Percentiles rank a stretch among this genome's conserved stretches.
Conservation (phyloP, 2,113 vertebrate genomes). For the Apodemus speciosus region DNA sequence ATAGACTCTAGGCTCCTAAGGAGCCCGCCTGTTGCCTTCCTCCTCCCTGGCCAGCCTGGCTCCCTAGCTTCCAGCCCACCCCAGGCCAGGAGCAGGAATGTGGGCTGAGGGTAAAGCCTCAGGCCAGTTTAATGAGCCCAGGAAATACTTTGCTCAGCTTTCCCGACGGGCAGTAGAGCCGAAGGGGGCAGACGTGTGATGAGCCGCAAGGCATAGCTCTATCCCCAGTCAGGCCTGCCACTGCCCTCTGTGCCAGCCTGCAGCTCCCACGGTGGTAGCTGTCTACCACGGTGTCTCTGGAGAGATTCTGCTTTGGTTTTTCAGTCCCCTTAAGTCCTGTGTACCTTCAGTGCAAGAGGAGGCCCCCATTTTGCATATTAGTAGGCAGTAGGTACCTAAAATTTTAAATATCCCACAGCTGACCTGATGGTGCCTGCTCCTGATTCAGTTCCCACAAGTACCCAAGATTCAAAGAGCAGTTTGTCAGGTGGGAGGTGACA, state of each 20-base stretch:
- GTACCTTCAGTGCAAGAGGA: neutral
- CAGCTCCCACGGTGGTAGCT: neutral
- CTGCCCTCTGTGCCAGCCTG: neutral
- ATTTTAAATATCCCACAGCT: neutral
- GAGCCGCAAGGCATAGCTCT: neutral
- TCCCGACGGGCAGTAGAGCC: neutral
- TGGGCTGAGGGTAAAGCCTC: neutral
- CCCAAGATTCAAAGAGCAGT: neutral
- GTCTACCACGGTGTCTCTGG: neutral
- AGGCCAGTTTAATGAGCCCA: neutral
- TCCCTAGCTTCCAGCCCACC: neutral
- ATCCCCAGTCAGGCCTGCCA: neutral
- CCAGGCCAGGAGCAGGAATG: neutral
- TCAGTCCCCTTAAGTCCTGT: neutral
- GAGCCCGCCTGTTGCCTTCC: neutral
- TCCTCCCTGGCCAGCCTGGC: no score
- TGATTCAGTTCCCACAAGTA: neutral
- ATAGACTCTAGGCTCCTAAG: neutral
- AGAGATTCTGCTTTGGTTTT: neutral
- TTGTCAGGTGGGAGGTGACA: neutral
- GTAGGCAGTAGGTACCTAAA: neutral
- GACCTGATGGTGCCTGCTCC: neutral
- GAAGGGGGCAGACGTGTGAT: neutral
- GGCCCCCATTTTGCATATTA: neutral
- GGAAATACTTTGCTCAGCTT: neutral